Base-by-base conservation (phyloP, 2,888 invertebrate species). In the Diogma glabrata region DNA sequence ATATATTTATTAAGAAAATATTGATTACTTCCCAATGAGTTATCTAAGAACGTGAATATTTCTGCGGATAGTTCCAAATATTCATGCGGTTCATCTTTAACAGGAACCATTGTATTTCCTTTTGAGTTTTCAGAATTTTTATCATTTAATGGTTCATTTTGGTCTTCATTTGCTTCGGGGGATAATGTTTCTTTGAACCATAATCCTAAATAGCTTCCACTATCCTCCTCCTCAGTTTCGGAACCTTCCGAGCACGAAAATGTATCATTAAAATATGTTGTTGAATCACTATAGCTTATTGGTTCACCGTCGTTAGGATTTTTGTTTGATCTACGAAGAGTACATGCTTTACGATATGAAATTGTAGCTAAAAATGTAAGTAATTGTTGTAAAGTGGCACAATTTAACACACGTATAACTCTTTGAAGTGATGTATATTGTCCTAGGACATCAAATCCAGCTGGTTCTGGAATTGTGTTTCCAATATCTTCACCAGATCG, bases 241-340 rank as follows among this genome's bases (percentile, higher is more conserved):
- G 89, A 90, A 64, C 91, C 92, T 64, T 89, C 89, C 0, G 91
- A 90, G 66, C 89, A 90, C 62, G 92, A 87, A 52, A 87, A 79
- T 70, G 93, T 87, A 70, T 94, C 93, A 70, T 93, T 93, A 69
- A 92, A 93, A 72, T 91, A 94, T n/a, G 92, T 93, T 47, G 92
- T 92, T 9, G 92, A 92, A 71, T 93, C 94, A 4, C 92, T 92
- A 57, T 83, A 83, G 65, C 84, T 85, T 54, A 84, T 79, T 47
- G 87, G 87, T 64, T 92, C 92, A 65, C 87, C 87, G 36, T 87
- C 81, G 53, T 87, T 86, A 52, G 73, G 74, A 61, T 77, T 74
- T 70, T 87, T 86, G 65, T 83, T 85, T 2, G 77, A 76, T 52
- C 89, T 77, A 66, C 88, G 89, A 59, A 91, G 69, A 51, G 86